Evolutionary conservation across 2,797 vertebrate species (phyloP).

Genomic region (Esox masquinongy): DNA sequence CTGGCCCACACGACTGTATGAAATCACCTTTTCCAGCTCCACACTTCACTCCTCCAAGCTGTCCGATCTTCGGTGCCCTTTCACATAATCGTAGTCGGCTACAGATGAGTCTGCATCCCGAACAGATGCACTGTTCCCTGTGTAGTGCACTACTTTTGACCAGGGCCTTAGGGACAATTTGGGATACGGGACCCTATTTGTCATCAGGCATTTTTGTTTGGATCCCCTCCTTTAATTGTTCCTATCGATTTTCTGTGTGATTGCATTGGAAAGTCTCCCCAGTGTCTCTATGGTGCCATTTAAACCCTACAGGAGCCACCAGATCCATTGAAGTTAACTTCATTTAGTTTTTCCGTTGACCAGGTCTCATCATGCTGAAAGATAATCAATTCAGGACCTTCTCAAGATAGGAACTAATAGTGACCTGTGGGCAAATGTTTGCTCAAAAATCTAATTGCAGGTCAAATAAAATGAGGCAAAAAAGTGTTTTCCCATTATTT

Average conservation of each 20-base stretch:
- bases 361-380: slow-evolving; percentile 48
- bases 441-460: not conserved
- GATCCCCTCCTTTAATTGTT: slow-evolving; percentile 56
- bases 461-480: not conserved
- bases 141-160: not conserved
- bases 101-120: not conserved
- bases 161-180: not conserved
- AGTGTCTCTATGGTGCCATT: slow-evolving; percentile 28
- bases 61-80: slow-evolving; percentile 5
- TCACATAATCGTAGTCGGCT: slow-evolving; percentile 18
- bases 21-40: not conserved
- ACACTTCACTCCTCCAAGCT: not conserved
- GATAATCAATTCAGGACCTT: slow-evolving; percentile 46
- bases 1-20: not conserved
- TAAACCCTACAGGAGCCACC: slow-evolving; percentile 39
- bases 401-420: slow-evolving; percentile 11
- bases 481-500: not conserved
- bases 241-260: slow-evolving; percentile 47
- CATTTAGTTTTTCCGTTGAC: slow-evolving; percentile 52
- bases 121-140: too few species aligned
- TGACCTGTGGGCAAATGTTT: slow-evolving; percentile 44
- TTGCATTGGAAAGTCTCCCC: slow-evolving; percentile 45
- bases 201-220: slow-evolving; percentile 39
- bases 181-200: slow-evolving; percentile 37
- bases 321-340: slow-evolving; percentile 56